Evolutionary conservation across 2,797 vertebrate species (phyloP).

Genomic region (Rhodeus uyekii): DNA sequence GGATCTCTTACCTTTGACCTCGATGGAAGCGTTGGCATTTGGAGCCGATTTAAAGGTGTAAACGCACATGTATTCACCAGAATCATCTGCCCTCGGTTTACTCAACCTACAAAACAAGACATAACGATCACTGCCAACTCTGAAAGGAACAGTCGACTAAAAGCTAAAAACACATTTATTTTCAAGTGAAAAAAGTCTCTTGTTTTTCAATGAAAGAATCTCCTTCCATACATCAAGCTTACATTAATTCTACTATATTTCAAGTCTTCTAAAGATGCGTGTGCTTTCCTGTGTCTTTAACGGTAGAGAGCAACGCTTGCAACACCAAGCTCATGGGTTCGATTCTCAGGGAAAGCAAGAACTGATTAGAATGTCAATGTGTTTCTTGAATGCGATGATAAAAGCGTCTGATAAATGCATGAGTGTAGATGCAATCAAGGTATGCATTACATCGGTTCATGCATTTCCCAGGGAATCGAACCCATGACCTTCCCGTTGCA

Average conservation of each 20-base stretch:
- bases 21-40: slow-evolving; percentile 92
- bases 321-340: too few relatives aligned
- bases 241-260: neutral
- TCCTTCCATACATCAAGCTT: neutral
- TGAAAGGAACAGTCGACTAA: neutral
- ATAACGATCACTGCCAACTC: neutral
- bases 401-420: too few relatives aligned
- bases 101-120: slow-evolving; percentile 79
- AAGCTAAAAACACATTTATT: neutral
- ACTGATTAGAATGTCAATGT: too few relatives aligned
- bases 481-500: neutral
- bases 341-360: too few relatives aligned
- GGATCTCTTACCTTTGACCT: slow-evolving; percentile 91
- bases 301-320: too few relatives aligned
- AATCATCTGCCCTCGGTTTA: slow-evolving; percentile 91
- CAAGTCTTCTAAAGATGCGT: neutral
- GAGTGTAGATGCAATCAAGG: neutral
- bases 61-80: slow-evolving; percentile 96
- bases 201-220: too few relatives aligned
- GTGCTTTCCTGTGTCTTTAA: too few relatives aligned
- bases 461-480: neutral
- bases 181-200: too few relatives aligned
- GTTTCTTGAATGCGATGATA: too few relatives aligned
- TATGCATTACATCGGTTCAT: neutral
- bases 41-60: slow-evolving; percentile 88